Percentiles rank a stretch among this genome's conserved stretches.
These are phyloP conservation scores for Melanogrammus aeglefinus DNA, from an alignment of 2,797 vertebrate species.

Conservation along the genomic window DNA sequence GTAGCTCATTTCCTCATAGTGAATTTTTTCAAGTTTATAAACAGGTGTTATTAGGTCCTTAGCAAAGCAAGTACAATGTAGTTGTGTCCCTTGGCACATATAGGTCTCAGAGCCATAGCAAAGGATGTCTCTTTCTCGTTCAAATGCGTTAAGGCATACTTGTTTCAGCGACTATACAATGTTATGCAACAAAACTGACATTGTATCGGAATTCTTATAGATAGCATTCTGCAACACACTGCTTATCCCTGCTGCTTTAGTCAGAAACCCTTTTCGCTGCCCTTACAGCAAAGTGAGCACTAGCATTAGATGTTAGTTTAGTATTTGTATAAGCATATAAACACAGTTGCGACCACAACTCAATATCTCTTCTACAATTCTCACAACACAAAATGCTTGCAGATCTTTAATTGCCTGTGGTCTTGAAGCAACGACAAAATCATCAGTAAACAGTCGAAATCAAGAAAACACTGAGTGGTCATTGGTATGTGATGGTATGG, in stretches of 20 bases:
- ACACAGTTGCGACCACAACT: constrained; percentile 20
- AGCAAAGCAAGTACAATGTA: constrained; percentile 1
- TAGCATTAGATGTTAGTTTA: constrained; percentile 18
- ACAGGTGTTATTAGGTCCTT: background rate
- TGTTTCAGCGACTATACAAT: background rate
- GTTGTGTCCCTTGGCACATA: constrained; percentile 6
- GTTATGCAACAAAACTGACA: background rate
- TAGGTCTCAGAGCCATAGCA: constrained; percentile 15
- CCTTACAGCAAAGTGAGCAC: background rate
- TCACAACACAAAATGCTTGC: background rate
- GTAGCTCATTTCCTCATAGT: background rate
- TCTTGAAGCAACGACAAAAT: background rate
- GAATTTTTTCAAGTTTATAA: background rate
- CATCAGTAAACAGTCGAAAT: constrained; percentile 8
- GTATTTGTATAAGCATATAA: constrained; percentile 15
- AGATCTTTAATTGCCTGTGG: background rate
- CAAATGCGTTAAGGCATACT: constrained; percentile 8
- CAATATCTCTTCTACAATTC: constrained; percentile 24
- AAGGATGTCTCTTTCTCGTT: background rate
- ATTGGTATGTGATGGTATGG: no score
- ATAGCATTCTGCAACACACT: constrained; percentile 2
- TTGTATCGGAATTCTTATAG: background rate
- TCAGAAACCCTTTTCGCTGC: background rate
- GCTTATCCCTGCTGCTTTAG: background rate
- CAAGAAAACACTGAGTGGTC: background rate